These are phyloP conservation scores for Plusia festucae DNA, from an alignment of 2,888 invertebrate genomes.

Conservation along the genomic window DNA sequence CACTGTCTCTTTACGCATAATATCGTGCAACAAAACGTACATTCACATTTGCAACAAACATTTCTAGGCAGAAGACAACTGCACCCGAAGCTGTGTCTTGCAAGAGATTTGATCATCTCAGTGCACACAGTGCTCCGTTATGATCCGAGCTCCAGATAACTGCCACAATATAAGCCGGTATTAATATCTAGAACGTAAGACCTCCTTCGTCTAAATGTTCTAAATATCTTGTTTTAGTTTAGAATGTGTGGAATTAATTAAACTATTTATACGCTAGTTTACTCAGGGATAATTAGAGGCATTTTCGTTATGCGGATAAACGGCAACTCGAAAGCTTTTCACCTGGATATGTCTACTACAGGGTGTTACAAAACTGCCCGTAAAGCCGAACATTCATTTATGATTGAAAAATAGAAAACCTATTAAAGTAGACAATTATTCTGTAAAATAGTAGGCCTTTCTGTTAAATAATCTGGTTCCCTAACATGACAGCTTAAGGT, in stretches of 20 bases:
- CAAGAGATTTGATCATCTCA: slow-evolving; percentile 32
- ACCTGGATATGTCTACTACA: too few species aligned
- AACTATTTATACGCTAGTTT: not conserved
- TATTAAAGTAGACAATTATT: too few species aligned
- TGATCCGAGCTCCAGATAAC: slow-evolving; percentile 8
- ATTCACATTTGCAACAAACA: not conserved
- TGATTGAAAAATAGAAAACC: too few species aligned
- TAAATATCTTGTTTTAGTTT: not conserved
- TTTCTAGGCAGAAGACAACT: slow-evolving; percentile 11
- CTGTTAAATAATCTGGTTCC: too few species aligned
- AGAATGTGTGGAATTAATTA: not conserved
- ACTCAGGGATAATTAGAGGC: not conserved
- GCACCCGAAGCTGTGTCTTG: slow-evolving; percentile 16
- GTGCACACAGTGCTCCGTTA: slow-evolving; percentile 11
- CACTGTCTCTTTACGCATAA: not conserved
- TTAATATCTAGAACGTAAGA: slow-evolving; percentile 10
- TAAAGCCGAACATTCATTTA: too few species aligned
- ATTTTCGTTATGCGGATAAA: too few species aligned
- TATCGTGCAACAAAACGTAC: not conserved
- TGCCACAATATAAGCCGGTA: slow-evolving; percentile 15
- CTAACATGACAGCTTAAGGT: too few species aligned
- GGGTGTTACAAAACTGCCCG: too few species aligned
- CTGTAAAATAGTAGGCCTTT: too few species aligned
- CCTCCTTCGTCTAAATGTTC: slow-evolving; percentile 1
- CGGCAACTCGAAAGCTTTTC: too few species aligned